Base-by-base conservation (phyloP, 1,140 invertebrate species). In the Lordiphosa mommai region DNA sequence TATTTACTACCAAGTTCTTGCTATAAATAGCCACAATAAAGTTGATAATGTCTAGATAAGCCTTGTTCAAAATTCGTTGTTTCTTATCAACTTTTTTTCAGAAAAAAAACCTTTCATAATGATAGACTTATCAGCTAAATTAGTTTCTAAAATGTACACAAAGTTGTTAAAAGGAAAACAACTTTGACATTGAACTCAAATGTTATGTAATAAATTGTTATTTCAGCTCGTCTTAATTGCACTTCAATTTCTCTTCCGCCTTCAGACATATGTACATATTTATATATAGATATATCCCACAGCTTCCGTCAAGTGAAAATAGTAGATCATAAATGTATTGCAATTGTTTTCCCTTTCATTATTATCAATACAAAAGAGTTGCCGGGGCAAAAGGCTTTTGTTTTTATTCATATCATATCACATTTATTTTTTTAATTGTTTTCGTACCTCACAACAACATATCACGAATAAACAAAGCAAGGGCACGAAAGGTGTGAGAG, bases 81-180 rank as follows among this genome's bases (percentile, higher is more conserved):
- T 10, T 59, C 27, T 29, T 41, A 20, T 6, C 12, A 10, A 7
- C 17, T n/a, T 10, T 63, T 68, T 60, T 68, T 68, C 65, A 68
- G 33, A 32, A 30, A 49, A 33, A 47, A 41, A 14, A 2, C 9
- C 34, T 68, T 68, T 68, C 64, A 27, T 68, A 60, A 68, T 48
- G 56, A 10, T 16, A 34, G 6, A 41, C 56, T 68, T 68, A 68
- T 68, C 65, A 60, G 56, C 16, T 69, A 61, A 46, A 68, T 64
- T 61, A 60, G 33, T 12, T 7, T 38, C 7, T 1, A 27, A 9
- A 10, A 8, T 29, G 33, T 33, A 59, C 56, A 56, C n/a, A 33
- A 48, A 52, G 50, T 57, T 14, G 17, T 34, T 36, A 20, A 29
- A 12, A 48, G 30, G 40, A 30, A 67, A 51, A 64, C 41, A 20